Percentiles rank a stretch among this genome's conserved stretches.
Evolutionary conservation across 2,888 invertebrate genomes (phyloP).

Genomic region (Philereme transversata): DNA sequence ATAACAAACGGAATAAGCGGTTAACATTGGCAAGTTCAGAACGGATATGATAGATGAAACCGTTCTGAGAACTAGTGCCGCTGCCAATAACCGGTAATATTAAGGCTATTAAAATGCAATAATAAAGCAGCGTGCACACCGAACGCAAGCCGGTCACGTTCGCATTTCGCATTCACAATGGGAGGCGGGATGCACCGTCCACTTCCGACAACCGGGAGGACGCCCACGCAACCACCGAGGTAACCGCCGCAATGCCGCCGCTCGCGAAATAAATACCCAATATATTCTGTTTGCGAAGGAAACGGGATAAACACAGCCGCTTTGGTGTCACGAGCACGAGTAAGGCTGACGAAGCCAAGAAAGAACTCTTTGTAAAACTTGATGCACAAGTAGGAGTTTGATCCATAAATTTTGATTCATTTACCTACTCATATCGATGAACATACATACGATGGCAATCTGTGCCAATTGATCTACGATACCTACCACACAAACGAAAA

Average conservation of each 20-base stretch:
- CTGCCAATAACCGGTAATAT: constrained; percentile 36
- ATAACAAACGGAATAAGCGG: constrained; percentile 15
- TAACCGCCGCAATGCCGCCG: constrained; percentile 28
- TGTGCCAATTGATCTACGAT: too few species aligned
- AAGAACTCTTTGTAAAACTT: neutral
- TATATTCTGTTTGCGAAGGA: constrained; percentile 21
- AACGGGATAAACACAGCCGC: constrained; percentile 12
- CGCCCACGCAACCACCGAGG: constrained; percentile 40
- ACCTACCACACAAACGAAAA: too few species aligned
- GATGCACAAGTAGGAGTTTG: neutral
- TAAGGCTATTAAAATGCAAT: constrained; percentile 44
- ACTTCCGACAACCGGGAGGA: constrained; percentile 58
- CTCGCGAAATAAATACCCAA: constrained; percentile 33
- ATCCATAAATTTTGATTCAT: too few species aligned
- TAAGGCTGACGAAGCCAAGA: constrained; percentile 4
- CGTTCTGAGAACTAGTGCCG: constrained; percentile 19
- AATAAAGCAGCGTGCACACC: constrained; percentile 47
- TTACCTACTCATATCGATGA: too few species aligned
- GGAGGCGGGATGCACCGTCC: constrained; percentile 52
- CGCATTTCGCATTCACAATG: constrained; percentile 61
- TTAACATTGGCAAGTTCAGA: constrained; percentile 17
- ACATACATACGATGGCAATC: too few species aligned
- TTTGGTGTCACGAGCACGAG: constrained; percentile 6
- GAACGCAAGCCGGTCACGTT: constrained; percentile 57
- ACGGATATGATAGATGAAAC: constrained; percentile 25